Base-by-base conservation (phyloP, 2,113 vertebrate species). In the Mesembrinibis cayennensis region DNA sequence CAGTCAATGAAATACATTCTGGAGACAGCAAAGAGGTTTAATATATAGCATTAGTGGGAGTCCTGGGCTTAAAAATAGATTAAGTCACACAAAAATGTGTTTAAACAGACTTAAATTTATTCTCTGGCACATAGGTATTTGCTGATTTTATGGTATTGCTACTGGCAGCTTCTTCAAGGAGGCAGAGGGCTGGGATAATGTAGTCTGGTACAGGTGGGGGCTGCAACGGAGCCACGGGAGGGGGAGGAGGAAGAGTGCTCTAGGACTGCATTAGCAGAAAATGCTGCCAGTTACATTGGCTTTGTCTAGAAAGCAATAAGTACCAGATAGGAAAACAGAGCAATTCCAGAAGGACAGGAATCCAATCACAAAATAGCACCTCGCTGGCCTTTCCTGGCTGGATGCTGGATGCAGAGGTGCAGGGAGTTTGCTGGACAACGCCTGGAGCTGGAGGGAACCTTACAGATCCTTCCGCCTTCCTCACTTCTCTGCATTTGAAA, bases 121-220 rank as follows among this genome's bases (percentile, higher is more conserved):
- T 89, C 93, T 72, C 81, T 95, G 78, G 87, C 93, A 95, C 44
- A 85, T 2, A 87, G 58, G 73, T 84, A 89, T 96, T 95, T 96
- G 91, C 94, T 96, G 97, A 96, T 95, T 95, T 97, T 94, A 93
- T 89, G 69, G 81, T 95, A 93, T 79, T 96, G 91, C 89, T 95
- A 65, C 83, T 89, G 94, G 91, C 81, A 97, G 52, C 69, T 77
- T 82, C 91, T 95, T 95, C 69, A 89, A 92, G 86, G 90, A 94
- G 81, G 73, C 45, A 94, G 80, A 79, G 80, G n/a, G 80, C 71
- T 78, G 79, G 65, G 52, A 90, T 93, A 92, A 93, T 10, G 63
- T 49, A 81, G 59, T n/a, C 63, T 81, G 74, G 93, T 71, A 44
- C 49, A 82, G 44, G 82, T 67, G 63, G 72, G 61, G 77, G 69